phyloP scores from a whole-genome alignment of 2,888 invertebrate genomes.

The Drosophila rubida region DNA sequence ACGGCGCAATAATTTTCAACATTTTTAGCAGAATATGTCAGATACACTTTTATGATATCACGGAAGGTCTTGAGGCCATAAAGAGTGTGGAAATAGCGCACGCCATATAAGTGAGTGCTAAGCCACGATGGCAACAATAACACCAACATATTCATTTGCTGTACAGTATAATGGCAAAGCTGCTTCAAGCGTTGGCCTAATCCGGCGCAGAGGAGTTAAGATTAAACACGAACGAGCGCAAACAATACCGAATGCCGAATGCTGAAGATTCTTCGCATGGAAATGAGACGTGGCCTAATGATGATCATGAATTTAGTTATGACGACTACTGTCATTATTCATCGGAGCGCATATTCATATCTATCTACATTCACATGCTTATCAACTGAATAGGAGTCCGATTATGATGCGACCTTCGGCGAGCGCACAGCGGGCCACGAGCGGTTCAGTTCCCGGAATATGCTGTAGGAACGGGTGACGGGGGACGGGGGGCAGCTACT shows the following conservation, averaged over 20 bases:
- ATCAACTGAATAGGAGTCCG: conserved; percentile 14
- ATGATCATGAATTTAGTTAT: conserved; percentile 19
- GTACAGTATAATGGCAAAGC: neutral
- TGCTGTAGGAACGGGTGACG: too few species aligned
- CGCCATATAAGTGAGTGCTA: conserved; percentile 8
- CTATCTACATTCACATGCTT: neutral
- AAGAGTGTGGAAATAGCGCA: neutral
- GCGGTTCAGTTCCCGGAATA: conserved; percentile 15
- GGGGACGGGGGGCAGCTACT: too few species aligned
- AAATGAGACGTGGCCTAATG: conserved; percentile 34
- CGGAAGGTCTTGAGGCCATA: neutral
- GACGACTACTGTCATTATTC: conserved; percentile 24
- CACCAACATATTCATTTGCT: conserved; percentile 1
- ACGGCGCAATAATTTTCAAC: neutral
- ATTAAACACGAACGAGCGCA: neutral
- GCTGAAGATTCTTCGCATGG: conserved; percentile 4
- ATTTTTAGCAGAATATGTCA: neutral
- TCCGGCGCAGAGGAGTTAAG: neutral
- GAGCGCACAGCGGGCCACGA: conserved; percentile 36
- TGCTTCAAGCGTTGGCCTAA: neutral
- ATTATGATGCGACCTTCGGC: conserved; percentile 38
- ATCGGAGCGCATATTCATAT: neutral
- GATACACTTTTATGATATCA: neutral
- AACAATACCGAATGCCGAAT: conserved; percentile 1
- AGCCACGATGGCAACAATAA: neutral